Evolutionary conservation across 2,797 vertebrate species (phyloP).

Genomic region (Ctenochaetus hawaiiensis): DNA sequence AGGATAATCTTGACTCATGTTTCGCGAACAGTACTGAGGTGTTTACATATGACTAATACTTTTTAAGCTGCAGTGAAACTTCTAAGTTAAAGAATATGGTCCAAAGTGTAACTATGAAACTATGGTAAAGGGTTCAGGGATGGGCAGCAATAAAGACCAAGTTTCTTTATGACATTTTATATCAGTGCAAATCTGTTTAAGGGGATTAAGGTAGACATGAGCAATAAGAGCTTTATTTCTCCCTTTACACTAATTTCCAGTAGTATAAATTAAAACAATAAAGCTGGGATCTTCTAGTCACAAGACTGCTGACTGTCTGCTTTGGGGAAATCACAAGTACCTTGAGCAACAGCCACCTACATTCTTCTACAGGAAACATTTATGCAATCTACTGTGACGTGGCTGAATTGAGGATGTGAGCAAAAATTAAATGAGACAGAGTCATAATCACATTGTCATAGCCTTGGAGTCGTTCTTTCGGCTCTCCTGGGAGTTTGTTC

Average conservation of each 20-base stretch:
- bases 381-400: not conserved
- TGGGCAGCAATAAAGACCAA: not conserved
- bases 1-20: conserved; percentile 29
- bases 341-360: not conserved
- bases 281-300: conserved; percentile 20
- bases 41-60: conserved; percentile 1
- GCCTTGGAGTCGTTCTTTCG: conserved; percentile 3
- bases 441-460: not conserved
- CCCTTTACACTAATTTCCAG: not conserved
- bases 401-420: conserved; percentile 11
- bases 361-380: no score
- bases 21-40: not conserved
- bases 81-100: not conserved
- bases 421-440: conserved; percentile 29
- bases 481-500: conserved; percentile 25
- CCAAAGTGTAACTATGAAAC: conserved; percentile 1
- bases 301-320: not conserved
- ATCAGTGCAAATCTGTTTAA: not conserved
- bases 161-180: not conserved
- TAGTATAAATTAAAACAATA: not conserved
- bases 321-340: conserved; percentile 12
- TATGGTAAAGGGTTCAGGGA: not conserved
- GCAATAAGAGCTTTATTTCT: not conserved
- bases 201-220: not conserved
- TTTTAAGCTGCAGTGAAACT: not conserved